A percentile compares a stretch with the other conserved stretches of the same genome.
Conservation (phyloP, 2,888 invertebrate species). For the Quadriops clusia region DNA sequence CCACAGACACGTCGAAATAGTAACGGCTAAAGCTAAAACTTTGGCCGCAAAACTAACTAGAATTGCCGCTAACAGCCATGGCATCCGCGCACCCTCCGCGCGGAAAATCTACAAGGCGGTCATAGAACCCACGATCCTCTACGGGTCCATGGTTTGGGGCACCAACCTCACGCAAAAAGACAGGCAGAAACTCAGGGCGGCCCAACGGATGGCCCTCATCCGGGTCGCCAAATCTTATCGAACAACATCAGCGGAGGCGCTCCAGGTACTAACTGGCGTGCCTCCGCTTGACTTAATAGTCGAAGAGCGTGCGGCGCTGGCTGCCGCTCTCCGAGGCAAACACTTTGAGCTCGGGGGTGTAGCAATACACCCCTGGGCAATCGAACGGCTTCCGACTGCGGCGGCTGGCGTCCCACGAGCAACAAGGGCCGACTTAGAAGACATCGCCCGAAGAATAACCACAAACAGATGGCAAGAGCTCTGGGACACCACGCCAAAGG, state of each 20-base stretch:
- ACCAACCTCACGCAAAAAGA: slow-evolving; percentile 1
- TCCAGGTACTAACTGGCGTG: too few relatives aligned
- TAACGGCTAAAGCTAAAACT: slow-evolving; percentile 1
- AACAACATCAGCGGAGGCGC: too few relatives aligned
- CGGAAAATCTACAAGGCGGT: slow-evolving; percentile 9
- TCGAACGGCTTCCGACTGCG: neutral
- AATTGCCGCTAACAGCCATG: slow-evolving; percentile 8
- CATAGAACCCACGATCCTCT: slow-evolving; percentile 9
- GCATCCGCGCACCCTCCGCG: slow-evolving; percentile 5
- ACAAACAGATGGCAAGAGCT: too few relatives aligned
- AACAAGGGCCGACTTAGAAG: too few relatives aligned
- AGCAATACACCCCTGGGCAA: too few relatives aligned
- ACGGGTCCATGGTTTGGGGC: slow-evolving; percentile 10
- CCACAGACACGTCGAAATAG: slow-evolving; percentile 3
- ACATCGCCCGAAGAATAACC: too few relatives aligned
- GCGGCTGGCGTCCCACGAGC: slow-evolving; percentile 1
- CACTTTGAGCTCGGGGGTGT: too few relatives aligned
- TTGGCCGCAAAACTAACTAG: slow-evolving; percentile 5
- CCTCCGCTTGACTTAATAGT: too few relatives aligned
- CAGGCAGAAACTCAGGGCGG: neutral
- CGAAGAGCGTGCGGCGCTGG: too few relatives aligned
- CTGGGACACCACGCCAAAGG: too few relatives aligned
- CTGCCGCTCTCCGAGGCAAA: too few relatives aligned
- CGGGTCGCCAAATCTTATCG: too few relatives aligned
- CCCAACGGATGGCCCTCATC: neutral